Evolutionary conservation across 2,113 vertebrate genomes (phyloP).

Genomic region (Protobothrops mucrosquamatus): DNA sequence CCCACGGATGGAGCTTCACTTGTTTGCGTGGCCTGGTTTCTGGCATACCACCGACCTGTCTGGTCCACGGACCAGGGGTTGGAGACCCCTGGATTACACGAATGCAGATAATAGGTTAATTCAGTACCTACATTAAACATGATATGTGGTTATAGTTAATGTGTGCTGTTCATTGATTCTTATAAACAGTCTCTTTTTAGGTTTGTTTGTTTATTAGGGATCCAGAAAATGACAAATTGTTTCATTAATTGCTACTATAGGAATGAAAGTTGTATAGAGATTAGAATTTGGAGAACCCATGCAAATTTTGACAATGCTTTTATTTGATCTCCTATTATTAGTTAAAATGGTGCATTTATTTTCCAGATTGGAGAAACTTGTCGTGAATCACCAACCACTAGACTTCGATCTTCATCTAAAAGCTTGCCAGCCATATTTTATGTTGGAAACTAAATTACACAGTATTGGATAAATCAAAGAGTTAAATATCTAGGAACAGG

Average conservation of each 20-base stretch:
- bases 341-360: neutral
- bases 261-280: neutral
- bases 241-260: neutral
- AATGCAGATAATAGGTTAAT: neutral
- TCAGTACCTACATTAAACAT: neutral
- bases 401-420: neutral
- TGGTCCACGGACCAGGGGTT: no score
- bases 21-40: no score
- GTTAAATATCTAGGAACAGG: neutral
- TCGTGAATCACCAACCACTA: neutral
- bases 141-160: neutral
- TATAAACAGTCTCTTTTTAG: neutral
- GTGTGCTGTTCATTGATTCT: neutral
- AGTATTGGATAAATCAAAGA: neutral
- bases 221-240: neutral
- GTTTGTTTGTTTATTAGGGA: neutral
- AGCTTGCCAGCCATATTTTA: neutral
- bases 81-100: neutral
- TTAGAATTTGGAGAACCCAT: neutral
- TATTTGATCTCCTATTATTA: neutral
- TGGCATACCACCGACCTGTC: no score
- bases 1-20: no score
- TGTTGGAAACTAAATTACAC: neutral
- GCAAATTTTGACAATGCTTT: neutral
- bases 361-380: neutral